Evolutionary conservation across 2,113 vertebrate species (phyloP), one percentile per base, ranked within the genome.

Genomic region (Dasyornis broadbenti): DNA sequence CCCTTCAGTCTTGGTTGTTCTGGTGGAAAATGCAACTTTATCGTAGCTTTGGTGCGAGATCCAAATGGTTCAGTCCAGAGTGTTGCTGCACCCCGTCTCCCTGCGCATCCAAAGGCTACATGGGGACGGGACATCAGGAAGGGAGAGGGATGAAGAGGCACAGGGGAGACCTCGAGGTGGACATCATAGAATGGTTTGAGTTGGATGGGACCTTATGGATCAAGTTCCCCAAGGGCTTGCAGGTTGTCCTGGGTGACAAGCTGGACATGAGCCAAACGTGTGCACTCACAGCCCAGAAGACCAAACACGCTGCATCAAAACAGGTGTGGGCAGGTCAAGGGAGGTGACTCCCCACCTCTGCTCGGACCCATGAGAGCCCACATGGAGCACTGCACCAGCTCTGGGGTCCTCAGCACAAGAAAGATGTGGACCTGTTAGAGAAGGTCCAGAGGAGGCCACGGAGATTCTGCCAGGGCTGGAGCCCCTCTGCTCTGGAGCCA

Each of bases 371-470:
- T 7, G 42, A 64, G 76, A 12, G 22, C 16, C 26, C 42, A 27
- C 13, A 13, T 26, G 21, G 75, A 64, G 26, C 17, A 5, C 14
- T 26, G 57, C 50, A 40, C 14, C 57, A 49, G 17, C 31, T 7
- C 42, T 13, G 66, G 24, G n/a, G 2, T 9, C 8, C 15, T 39
- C n/a, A 40, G 49, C 65, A 17, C 24, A 14, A 5, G n/a, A n/a
- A 33, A 13, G 21, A 18, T 0, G 0, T 40, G 42, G 30, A 4
- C 1, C 19, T 49, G 24, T 30, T n/a, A 20, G 30, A 30, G 30
- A 16, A 30, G 30, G 24, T 12, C 11, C 73, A 70, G 28, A n/a
- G 54, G 20, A 54, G 24, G 9, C 5, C 65, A 7, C 1, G 1
- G 42, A 88, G 57, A 0, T 64, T 65, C 49, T 87, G 3, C 35